Conservation (phyloP, 1,140 invertebrate species). For the Bombus confusus region DNA sequence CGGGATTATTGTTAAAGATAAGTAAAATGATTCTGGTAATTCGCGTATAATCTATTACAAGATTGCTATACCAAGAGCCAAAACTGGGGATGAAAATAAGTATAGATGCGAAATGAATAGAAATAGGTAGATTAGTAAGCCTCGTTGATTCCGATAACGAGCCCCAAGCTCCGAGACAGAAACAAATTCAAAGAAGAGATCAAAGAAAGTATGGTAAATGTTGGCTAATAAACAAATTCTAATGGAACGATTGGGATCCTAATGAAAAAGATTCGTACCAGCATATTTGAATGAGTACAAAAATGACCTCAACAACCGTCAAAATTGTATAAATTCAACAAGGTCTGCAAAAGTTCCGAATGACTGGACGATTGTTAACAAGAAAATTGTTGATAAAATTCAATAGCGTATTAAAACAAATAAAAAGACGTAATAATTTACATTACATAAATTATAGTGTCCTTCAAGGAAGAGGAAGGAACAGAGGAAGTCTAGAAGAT, state of each 20-base stretch:
- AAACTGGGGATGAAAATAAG: neutral
- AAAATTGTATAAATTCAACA: neutral
- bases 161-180: no score
- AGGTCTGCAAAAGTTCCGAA: neutral
- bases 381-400: neutral
- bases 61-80: no score
- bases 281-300: neutral
- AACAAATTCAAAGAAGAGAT: no score
- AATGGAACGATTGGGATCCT: no score
- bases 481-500: constrained; percentile 16
- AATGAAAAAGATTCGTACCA: neutral
- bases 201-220: neutral
- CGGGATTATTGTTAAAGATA: no score
- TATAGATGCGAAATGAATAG: neutral
- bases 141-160: no score
- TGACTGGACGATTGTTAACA: neutral
- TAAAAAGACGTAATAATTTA: neutral
- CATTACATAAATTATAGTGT: neutral
- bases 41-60: no score
- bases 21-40: no score
- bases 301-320: neutral
- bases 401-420: neutral
- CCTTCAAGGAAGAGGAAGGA: constrained; percentile 48
- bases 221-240: no score
- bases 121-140: no score